Percentiles rank a stretch among this genome's conserved stretches.
These are phyloP conservation scores for Phania funesta DNA, from an alignment of 2,888 invertebrate genomes.

Conservation along the genomic window DNA sequence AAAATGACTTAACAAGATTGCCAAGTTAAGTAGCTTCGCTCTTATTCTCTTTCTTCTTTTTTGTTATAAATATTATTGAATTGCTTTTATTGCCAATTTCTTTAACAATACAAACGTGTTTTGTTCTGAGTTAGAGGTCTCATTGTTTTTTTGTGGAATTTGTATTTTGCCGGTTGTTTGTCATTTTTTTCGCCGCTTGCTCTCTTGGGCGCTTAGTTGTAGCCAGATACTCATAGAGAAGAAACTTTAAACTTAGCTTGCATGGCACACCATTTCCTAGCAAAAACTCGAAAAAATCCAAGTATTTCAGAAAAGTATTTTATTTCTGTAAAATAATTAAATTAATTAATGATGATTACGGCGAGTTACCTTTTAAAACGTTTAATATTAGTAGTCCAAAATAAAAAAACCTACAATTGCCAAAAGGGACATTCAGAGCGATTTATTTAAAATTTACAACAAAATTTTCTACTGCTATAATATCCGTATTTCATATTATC, in stretches of 20 bases:
- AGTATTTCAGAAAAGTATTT: not conserved
- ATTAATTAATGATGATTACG: too few relatives aligned
- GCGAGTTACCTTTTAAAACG: too few relatives aligned
- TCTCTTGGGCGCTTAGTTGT: constrained; percentile 20
- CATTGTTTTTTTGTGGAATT: constrained; percentile 51
- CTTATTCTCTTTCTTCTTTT: not conserved
- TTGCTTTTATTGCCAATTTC: constrained; percentile 53
- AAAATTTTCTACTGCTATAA: too few relatives aligned
- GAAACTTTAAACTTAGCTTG: constrained; percentile 32
- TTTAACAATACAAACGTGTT: constrained; percentile 59
- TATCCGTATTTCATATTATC: too few relatives aligned
- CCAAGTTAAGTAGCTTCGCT: constrained; percentile 35
- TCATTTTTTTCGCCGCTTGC: constrained; percentile 27
- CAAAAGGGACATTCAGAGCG: too few relatives aligned
- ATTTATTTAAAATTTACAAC: too few relatives aligned
- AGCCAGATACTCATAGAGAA: not conserved
- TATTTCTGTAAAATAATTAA: too few relatives aligned
- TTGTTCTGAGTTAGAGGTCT: constrained; percentile 39
- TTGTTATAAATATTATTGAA: constrained; percentile 15
- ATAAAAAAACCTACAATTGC: too few relatives aligned
- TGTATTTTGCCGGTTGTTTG: constrained; percentile 61
- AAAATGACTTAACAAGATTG: constrained; percentile 34
- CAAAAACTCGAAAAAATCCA: not conserved
- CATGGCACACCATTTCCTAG: constrained; percentile 37
- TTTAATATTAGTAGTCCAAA: too few relatives aligned